Conservation (phyloP, 2,888 invertebrate genomes). For the Adineta ricciae region DNA sequence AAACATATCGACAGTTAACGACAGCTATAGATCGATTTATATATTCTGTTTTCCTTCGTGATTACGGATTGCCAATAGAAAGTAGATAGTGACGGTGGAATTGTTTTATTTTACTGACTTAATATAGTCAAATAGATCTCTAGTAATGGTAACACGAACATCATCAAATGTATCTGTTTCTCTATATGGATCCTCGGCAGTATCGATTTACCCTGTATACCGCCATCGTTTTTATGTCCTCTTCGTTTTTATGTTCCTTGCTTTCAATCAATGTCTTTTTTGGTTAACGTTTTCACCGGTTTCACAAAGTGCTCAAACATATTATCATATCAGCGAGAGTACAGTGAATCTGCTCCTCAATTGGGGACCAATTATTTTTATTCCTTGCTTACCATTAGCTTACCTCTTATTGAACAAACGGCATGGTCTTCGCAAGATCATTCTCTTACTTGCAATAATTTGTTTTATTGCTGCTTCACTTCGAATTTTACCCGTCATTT, state of each 20-base stretch:
- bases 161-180: no score
- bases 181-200: neutral
- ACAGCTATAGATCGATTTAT: no score
- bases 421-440: neutral
- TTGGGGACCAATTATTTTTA: constrained; percentile 9
- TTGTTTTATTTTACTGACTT: no score
- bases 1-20: no score
- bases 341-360: neutral
- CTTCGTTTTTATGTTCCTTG: neutral
- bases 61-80: no score
- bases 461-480: neutral
- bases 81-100: no score
- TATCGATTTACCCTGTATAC: neutral
- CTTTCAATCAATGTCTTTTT: neutral
- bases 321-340: neutral
- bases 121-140: no score
- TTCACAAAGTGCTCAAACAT: neutral
- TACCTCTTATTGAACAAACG: neutral
- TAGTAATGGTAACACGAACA: no score
- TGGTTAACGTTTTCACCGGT: neutral
- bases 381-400: neutral
- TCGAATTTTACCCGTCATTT: neutral
- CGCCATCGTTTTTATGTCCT: neutral
- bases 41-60: no score
- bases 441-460: neutral